Conservation (phyloP, 1,140 invertebrate genomes). For the Ceratosolen solmsi region DNA sequence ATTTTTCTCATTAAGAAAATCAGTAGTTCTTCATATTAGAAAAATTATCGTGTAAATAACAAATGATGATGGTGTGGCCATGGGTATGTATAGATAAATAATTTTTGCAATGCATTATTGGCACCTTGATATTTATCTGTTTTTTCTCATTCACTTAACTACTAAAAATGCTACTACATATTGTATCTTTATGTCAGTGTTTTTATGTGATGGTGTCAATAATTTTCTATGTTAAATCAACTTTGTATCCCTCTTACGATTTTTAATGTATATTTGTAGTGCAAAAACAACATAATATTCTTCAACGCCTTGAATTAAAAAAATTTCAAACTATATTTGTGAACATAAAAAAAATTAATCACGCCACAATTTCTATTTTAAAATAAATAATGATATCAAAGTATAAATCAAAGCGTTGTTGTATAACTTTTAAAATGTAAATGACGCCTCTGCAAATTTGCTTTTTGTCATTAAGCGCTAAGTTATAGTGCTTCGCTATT, state of each 20-base stretch:
- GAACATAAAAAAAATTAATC: background rate
- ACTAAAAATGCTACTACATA: background rate
- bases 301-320: conserved; percentile 14
- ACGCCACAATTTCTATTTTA: background rate
- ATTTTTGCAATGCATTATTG: conserved; percentile 12
- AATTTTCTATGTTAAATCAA: background rate
- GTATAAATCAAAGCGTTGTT: background rate
- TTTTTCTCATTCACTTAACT: background rate
- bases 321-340: too few species aligned
- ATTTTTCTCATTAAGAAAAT: background rate
- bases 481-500: conserved; percentile 36
- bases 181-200: background rate
- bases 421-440: conserved; percentile 5
- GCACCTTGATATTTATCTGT: background rate
- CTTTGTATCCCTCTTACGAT: background rate
- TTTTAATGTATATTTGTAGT: conserved; percentile 4
- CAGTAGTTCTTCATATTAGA: conserved; percentile 5
- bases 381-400: background rate
- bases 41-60: conserved; percentile 69
- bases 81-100: conserved; percentile 67
- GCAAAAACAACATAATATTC: background rate
- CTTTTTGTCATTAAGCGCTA: conserved; percentile 45
- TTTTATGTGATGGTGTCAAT: background rate
- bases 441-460: conserved; percentile 32
- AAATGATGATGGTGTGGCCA: conserved; percentile 74